Base-by-base conservation (phyloP, 2,797 vertebrate genomes). In the Sus cebifrons region DNA sequence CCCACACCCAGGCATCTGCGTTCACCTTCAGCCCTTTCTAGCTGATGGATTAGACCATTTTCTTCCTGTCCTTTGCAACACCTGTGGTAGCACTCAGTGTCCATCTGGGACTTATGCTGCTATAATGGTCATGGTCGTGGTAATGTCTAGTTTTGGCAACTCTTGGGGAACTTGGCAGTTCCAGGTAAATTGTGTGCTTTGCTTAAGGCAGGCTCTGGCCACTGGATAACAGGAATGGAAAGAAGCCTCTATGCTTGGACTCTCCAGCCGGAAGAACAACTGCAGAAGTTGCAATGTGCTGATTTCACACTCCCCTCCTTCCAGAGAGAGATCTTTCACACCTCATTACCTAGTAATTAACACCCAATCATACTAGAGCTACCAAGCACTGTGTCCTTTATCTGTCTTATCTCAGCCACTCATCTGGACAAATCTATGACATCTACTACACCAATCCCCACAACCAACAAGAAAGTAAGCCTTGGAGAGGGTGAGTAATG, bases 141-240 rank as follows among this genome's bases (percentile, higher is more conserved):
- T 36, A 3, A 97, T 96, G 97, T 98, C 98, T 98, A 97, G 85
- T 98, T 98, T 97, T 96, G 97, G 97, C 97, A 98, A 93, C 97
- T 95, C 91, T 83, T 67, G 96, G 97, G 97, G 97, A 91, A 97
- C 96, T 96, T 98, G 97, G 98, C 98, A 98, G 94, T 98, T 94
- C 56, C 29, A 97, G 96, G 96, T 96, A 98, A 95, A 97, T 98
- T 92, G n/a, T 94, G 60, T 60, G 68, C 64, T 93, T 84, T 95
- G 96, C 97, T 98, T 95, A 97, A 97, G 98, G 95, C 96, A 98
- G 97, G 96, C 94, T 93, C 91, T 91, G 85, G 90, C 96, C 96
- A 88, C 96, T 97, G 92, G 94, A 91, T 97, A 96, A 97, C 91
- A 97, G 96, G 98, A 91, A 93, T 95, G 88, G 97, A 97, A 91